These are phyloP conservation scores for Lontra canadensis DNA, from an alignment of 2,113 vertebrate genomes.

Conservation along the genomic window DNA sequence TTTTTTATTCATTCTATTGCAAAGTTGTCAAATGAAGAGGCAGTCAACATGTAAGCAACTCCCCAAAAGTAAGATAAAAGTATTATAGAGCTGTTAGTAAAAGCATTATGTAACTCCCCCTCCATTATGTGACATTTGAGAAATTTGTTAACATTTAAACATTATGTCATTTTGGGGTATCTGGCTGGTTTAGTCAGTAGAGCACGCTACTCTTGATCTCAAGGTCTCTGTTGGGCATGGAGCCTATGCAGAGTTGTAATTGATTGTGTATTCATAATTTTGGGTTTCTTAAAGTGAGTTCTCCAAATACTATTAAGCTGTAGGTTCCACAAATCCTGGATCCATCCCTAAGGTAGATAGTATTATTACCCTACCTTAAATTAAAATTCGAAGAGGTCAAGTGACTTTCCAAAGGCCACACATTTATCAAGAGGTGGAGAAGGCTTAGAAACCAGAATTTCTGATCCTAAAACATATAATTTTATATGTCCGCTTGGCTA, in stretches of 20 bases:
- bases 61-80: background rate
- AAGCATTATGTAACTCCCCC: background rate
- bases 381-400: background rate
- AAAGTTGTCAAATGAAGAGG: background rate
- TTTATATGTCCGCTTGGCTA: background rate
- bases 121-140: background rate
- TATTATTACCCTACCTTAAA: background rate
- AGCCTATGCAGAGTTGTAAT: background rate
- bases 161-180: background rate
- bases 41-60: background rate
- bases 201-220: background rate
- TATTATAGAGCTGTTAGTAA: background rate
- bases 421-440: background rate
- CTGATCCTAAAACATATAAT: background rate
- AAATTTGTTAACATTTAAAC: slow-evolving; percentile 3
- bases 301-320: background rate
- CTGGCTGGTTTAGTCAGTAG: background rate
- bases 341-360: background rate
- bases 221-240: background rate
- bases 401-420: background rate
- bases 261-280: background rate
- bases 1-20: background rate
- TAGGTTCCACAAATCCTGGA: background rate
- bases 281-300: background rate
- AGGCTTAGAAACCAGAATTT: background rate